These are phyloP conservation scores for Danaus chrysippus DNA, from an alignment of 2,888 invertebrate species.

Conservation along the genomic window DNA sequence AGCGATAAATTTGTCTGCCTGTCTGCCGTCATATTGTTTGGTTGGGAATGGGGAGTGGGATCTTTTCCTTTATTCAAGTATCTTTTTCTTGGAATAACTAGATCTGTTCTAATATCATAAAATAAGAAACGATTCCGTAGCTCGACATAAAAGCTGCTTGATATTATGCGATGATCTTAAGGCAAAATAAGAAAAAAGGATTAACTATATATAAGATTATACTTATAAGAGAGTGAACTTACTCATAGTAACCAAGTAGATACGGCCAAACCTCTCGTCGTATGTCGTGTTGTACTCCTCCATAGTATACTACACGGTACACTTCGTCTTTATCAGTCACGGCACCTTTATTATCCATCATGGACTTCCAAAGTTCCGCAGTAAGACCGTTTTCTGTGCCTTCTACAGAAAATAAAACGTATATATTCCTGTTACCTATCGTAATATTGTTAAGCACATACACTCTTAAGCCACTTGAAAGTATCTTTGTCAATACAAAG, in stretches of 20 bases:
- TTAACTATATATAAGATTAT: neutral
- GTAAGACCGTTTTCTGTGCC: slow-evolving; percentile 86
- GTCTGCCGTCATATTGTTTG: no score
- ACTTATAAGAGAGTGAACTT: slow-evolving; percentile 34
- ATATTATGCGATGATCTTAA: neutral
- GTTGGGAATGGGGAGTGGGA: no score
- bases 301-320: slow-evolving; percentile 90
- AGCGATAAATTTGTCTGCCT: no score
- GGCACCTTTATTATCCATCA: slow-evolving; percentile 81
- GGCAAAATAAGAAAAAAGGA: neutral
- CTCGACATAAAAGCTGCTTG: slow-evolving; percentile 6
- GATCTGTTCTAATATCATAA: no score
- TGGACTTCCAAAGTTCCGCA: slow-evolving; percentile 84
- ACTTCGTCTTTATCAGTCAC: slow-evolving; percentile 84
- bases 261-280: slow-evolving; percentile 93
- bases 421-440: neutral
- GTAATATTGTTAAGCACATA: neutral
- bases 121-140: no score
- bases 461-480: neutral
- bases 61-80: no score
- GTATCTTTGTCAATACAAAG: no score
- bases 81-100: no score
- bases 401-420: slow-evolving; percentile 53
- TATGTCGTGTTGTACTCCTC: slow-evolving; percentile 89
- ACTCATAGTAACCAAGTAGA: slow-evolving; percentile 89